Conservation (phyloP, 1,140 invertebrate genomes). For the Diabrotica virgifera region DNA sequence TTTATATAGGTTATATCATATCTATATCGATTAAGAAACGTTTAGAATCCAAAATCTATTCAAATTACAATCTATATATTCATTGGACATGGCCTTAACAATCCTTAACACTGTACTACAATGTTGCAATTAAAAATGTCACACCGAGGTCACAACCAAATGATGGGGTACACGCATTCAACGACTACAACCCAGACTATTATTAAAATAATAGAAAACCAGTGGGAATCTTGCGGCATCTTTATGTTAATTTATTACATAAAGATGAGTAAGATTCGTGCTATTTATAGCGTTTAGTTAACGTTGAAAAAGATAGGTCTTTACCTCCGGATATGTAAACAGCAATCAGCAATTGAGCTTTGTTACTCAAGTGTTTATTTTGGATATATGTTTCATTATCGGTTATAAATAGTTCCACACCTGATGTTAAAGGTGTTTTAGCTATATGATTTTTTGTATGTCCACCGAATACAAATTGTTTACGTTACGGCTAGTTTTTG, state of each 20-base stretch:
- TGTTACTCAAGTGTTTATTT: not conserved
- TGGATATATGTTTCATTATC: not conserved
- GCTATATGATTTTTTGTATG: not conserved
- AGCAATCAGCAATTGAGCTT: not conserved
- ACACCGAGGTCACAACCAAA: no score
- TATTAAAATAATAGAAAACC: constrained; percentile 8
- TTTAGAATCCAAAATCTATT: no score
- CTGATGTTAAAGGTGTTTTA: not conserved
- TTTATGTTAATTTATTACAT: constrained; percentile 3
- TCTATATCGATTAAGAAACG: no score
- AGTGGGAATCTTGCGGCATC: constrained; percentile 13
- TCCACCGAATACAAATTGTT: not conserved
- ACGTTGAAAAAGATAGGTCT: not conserved
- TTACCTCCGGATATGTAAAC: no score
- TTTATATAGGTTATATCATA: no score
- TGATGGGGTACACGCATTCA: no score
- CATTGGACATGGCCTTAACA: no score
- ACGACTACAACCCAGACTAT: no score
- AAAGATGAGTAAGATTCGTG: constrained; percentile 8
- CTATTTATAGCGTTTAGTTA: constrained; percentile 9
- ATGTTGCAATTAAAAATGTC: no score
- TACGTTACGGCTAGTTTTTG: no score
- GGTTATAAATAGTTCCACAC: not conserved
- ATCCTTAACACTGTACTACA: no score
- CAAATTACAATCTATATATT: no score